Base-by-base conservation (phyloP, 2,113 vertebrate genomes). In the Himantopus leucocephalus region DNA sequence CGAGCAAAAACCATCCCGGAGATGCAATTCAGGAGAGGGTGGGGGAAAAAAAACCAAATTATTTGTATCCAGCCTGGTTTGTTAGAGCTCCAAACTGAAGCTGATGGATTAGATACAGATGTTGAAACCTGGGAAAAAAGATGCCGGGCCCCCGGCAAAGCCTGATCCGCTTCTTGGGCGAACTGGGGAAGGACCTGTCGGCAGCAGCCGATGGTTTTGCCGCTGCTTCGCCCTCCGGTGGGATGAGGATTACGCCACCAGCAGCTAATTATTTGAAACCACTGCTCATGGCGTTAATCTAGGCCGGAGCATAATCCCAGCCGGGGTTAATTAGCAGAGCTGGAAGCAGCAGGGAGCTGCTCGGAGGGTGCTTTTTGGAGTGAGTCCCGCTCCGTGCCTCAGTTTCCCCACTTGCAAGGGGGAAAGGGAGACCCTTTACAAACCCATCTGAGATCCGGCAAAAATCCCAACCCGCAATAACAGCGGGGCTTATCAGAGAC, bases 191-290 rank as follows among this genome's bases (percentile, higher is more conserved):
- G 72, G 32, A 64, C 23, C 19, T 52, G n/a, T 11, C 0, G 0
- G 59, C 47, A 18, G 63, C 52, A 77, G 53, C 22, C 0, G 1
- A 37, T 6, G 59, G 62, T 34, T 94, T 81, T 77, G 68, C 47
- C 0, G 0, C 52, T 58, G 37, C 53, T 71, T 66, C 2, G 3
- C 19, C 18, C 35, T 45, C 30, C 0, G 0, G 34, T 0, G 0
- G 82, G 71, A 47, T 78, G 66, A 62, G 74, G 94, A 92, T 95
- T 90, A 55, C 0, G 6, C 10, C 78, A 37, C 32, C 6, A 2
- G 56, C 24, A 35, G 37, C 52, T 85, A 62, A 78, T 67, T 94
- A 73, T 3, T 4, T 47, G 56, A 62, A 88, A 14, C 62, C 52
- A 20, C 2, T 0, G 60, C 74, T 85, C 11, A 0, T 19, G 56